Conservation (phyloP, 2,888 invertebrate species). For the Dryobota labecula region DNA sequence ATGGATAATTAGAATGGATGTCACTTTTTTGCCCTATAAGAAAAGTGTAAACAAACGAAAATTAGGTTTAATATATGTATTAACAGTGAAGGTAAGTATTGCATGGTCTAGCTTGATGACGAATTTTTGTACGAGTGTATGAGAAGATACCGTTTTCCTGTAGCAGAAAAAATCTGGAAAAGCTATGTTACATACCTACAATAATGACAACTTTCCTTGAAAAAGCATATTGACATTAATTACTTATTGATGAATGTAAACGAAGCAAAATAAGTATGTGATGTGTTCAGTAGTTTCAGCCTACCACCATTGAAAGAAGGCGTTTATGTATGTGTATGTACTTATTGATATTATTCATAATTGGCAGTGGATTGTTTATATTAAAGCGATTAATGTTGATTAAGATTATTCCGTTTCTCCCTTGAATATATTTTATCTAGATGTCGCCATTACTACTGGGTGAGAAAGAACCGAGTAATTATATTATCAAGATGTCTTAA, state of each 20-base stretch:
- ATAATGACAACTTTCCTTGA: not conserved
- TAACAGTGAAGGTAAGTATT: not conserved
- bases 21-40: not conserved
- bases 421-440: not conserved
- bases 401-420: not conserved
- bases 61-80: not conserved
- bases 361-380: not conserved
- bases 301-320: no score
- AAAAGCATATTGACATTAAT: not conserved
- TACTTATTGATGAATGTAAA: no score
- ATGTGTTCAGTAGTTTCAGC: no score
- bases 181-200: not conserved
- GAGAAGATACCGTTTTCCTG: not conserved
- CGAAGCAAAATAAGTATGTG: no score
- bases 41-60: not conserved
- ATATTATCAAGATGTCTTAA: conserved; percentile 17
- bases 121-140: not conserved
- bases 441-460: not conserved
- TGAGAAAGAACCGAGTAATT: conserved; percentile 12
- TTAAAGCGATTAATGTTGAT: not conserved
- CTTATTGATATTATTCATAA: not conserved
- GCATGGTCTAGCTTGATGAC: not conserved
- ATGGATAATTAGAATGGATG: no score
- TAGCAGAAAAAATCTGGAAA: not conserved
- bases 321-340: no score